Evolutionary conservation across 2,888 invertebrate species (phyloP).

Genomic region (Ochlodes sylvanus): DNA sequence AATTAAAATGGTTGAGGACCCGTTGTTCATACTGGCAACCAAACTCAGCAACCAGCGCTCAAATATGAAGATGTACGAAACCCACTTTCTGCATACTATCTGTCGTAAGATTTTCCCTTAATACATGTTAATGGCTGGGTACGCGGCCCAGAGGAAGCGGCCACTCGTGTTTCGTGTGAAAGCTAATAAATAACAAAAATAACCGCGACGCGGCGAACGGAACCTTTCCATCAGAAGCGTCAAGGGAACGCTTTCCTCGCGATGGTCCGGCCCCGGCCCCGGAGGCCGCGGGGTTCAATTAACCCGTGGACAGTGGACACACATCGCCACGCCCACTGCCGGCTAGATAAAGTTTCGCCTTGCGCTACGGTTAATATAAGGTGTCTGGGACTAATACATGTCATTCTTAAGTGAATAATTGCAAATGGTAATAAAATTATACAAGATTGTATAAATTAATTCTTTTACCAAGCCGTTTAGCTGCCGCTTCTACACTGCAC

Average conservation of each 20-base stretch:
- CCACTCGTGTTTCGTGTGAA: constrained; percentile 18
- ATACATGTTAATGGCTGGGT: constrained; percentile 3
- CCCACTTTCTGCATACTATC: neutral
- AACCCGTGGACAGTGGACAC: constrained; percentile 18
- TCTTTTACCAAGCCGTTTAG: too few relatives aligned
- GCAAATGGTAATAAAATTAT: neutral
- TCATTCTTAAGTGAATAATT: neutral
- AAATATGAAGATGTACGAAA: neutral
- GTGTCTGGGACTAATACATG: neutral
- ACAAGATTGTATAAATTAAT: too few relatives aligned
- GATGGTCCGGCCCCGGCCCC: neutral
- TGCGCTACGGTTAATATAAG: neutral
- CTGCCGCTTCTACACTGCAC: too few relatives aligned
- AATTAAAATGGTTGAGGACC: too few relatives aligned
- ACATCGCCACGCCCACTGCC: constrained; percentile 22
- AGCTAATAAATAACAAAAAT: constrained; percentile 32
- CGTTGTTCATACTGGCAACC: too few relatives aligned
- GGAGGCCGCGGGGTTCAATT: constrained; percentile 16
- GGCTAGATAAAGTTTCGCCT: constrained; percentile 6
- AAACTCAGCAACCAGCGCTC: neutral
- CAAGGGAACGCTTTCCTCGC: constrained; percentile 20
- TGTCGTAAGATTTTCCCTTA: neutral
- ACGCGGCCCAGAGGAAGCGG: constrained; percentile 4
- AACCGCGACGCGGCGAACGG: constrained; percentile 15
- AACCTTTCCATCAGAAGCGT: constrained; percentile 34